A percentile compares a stretch with the other conserved stretches of the same genome.
phyloP scores from a whole-genome alignment of 2,113 vertebrate species.

The Crypturellus undulatus region DNA sequence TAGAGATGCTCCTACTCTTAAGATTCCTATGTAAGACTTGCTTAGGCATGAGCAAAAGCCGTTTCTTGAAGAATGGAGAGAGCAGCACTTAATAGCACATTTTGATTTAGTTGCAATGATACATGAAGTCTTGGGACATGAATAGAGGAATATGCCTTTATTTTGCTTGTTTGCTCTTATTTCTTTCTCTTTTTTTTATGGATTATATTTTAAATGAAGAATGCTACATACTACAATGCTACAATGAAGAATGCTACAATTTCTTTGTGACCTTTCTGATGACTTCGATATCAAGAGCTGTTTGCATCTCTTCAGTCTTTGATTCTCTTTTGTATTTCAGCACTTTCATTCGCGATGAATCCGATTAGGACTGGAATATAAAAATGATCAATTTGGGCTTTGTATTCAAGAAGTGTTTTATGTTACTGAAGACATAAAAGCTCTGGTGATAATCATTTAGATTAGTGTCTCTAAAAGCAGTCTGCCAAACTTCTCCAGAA shows the following conservation, averaged over 20 bases:
- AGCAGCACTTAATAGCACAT: background rate
- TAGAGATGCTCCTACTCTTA: background rate
- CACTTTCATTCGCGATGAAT: background rate
- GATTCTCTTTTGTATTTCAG: background rate
- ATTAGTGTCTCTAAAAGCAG: background rate
- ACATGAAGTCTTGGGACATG: background rate
- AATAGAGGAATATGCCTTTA: background rate
- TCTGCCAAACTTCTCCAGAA: background rate
- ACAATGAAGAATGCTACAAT: background rate
- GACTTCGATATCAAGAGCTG: background rate
- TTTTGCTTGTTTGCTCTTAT: fast-evolving
- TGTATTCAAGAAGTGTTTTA: background rate
- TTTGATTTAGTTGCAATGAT: background rate
- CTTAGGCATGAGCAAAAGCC: background rate
- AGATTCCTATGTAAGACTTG: background rate
- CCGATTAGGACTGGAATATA: background rate
- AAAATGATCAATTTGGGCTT: background rate
- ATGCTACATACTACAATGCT: background rate
- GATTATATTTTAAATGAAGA: background rate
- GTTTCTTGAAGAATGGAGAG: background rate
- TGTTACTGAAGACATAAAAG: background rate
- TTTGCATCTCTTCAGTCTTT: background rate
- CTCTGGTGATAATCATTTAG: background rate
- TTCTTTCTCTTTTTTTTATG: background rate
- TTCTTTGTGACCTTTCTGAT: background rate